Conservation (phyloP, 2,888 invertebrate species). For the Dorcus parallelipipedus region DNA sequence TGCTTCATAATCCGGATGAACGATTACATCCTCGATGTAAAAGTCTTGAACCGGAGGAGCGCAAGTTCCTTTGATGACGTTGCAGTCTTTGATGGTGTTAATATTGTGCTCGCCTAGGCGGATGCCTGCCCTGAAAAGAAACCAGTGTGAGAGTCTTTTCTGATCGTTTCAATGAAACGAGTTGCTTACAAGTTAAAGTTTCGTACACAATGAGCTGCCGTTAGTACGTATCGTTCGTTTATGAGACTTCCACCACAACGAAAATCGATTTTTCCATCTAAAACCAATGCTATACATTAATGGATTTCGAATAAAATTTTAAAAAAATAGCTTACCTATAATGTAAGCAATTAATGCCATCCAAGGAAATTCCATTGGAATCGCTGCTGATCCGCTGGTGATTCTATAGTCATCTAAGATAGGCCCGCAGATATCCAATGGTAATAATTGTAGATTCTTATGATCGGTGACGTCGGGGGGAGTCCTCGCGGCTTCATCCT, state of each 20-base stretch:
- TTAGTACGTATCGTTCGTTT: constrained; percentile 50
- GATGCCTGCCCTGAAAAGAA: constrained; percentile 52
- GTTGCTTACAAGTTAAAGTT: constrained; percentile 37
- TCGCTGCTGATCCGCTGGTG: constrained; percentile 58
- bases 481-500: neutral
- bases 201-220: constrained; percentile 59
- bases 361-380: constrained; percentile 69
- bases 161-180: neutral
- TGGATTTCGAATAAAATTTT: neutral
- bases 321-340: constrained; percentile 23
- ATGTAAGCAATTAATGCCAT: constrained; percentile 67
- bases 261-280: constrained; percentile 38
- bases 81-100: constrained; percentile 49
- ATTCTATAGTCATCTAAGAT: constrained; percentile 55
- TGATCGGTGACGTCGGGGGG: constrained; percentile 45
- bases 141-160: neutral
- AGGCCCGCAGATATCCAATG: constrained; percentile 54
- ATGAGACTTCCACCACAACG: constrained; percentile 53
- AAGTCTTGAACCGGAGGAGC: constrained; percentile 54
- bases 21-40: constrained; percentile 49
- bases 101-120: constrained; percentile 63
- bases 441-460: constrained; percentile 44
- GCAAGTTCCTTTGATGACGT: constrained; percentile 36
- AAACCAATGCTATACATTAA: neutral
- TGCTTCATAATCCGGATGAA: constrained; percentile 54